Evolutionary conservation across 2,888 invertebrate genomes (phyloP), one percentile per base, ranked within the genome.

Genomic region (Macropis europaea): DNA sequence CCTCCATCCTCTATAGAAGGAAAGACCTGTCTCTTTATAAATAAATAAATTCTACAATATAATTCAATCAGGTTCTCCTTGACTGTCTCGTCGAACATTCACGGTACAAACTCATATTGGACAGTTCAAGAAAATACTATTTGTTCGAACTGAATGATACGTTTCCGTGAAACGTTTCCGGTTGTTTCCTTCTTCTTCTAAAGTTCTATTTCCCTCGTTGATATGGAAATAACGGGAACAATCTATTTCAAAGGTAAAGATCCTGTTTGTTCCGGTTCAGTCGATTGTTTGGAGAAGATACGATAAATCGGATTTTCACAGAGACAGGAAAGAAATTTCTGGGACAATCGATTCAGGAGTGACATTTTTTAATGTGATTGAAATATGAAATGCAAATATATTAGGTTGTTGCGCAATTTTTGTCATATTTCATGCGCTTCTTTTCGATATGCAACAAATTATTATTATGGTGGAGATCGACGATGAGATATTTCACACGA

Each of bases 251-350:
- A 6, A 36, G 48, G 43, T 22, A 38, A 57, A 43, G 43, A 43
- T 36, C 13, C 15, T 36, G 50, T 56, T 68, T 67, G 36, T 30
- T 56, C 42, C 50, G 56, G 48, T 13, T 13, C 42, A 66, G 17
- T 32, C 56, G 42, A 43, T 56, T 68, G 50, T 68, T 68, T 57
- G 38, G 42, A 19, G 36, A 30, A 43, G 67, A 68, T 68, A 50
- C 43, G 22, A 13, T 6, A 32, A 30, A 24, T 42, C 17, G 61
- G 48, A 24, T 52, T 52, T 52, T 43, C 19, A 42, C 5, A 4
- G 36, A 43, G 36, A 45, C 28, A 28, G n/a, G 28, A 32, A 7
- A n/a, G 9, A 13, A 24, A 17, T 13, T 15, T 53, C 47, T 67
- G 6, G 34, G 15, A 24, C 13, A 13, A 17, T 22, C 36, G 24